Base-by-base conservation (phyloP, 2,888 invertebrate genomes). In the Drosophila helvetica region DNA sequence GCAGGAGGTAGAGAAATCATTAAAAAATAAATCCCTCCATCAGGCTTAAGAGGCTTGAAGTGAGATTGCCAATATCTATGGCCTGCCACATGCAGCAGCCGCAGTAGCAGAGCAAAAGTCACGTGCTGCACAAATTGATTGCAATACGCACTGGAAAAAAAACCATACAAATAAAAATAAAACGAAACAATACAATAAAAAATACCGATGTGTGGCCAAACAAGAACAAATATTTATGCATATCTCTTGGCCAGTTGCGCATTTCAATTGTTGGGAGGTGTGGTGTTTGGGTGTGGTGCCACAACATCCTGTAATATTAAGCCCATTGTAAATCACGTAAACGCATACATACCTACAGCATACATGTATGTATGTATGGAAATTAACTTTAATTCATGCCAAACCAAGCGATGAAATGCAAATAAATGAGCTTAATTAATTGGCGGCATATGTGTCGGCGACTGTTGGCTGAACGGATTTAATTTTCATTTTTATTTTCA, bases 361-460 rank as follows among this genome's bases (percentile, higher is more conserved):
- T 38, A 38, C 0, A 15, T 33, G 15, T 10, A 15, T 22, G 22
- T 25, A 6, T 66, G 33, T 65, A 59, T 66, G 62, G 33, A 57
- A 66, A 77, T 75, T 68, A 53, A 51, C 53, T 59, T 64, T 52
- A 66, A 74, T 76, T 66, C 70, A 63, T 67, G 19, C 27, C 17
- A 33, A 25, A n/a, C 56, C 18, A 33, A 27, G n/a, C 56, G 38
- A 9, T 59, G 65, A 69, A 78, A 65, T 22, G 45, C 52, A 71
- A 71, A 75, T 66, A 69, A 77, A 75, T 77, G 53, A 67, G 52
- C 67, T 69, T 57, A 69, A 87, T 73, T 75, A 71, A 73, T 71
- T 71, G 73, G 56, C 56, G 47, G 72, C 56, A 42, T 71, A 38
- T 50, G 15, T 52, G 64, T 43, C 8, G 45, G n/a, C 17, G 42